Percentiles rank a stretch among this genome's conserved stretches.
phyloP scores from a whole-genome alignment of 2,888 invertebrate species.

The Sarcophaga variegata region DNA sequence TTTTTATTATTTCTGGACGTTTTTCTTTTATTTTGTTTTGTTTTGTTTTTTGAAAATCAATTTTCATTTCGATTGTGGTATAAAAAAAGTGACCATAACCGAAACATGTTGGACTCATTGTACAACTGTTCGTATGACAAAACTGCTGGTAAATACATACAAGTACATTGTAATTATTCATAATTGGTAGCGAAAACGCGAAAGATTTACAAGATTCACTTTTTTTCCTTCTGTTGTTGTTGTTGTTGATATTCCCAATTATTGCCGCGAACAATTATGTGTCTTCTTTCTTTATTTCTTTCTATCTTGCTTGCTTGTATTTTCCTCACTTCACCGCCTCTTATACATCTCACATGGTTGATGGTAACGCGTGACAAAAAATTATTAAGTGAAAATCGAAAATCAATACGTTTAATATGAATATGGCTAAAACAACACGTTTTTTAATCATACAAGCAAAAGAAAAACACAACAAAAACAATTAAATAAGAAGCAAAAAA shows the following conservation, averaged over 20 bases:
- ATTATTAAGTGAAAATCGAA: constrained; percentile 56
- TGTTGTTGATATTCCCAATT: constrained; percentile 38
- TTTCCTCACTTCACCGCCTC: neutral
- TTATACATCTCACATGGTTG: constrained; percentile 7
- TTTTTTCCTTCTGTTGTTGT: neutral
- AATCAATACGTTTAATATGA: neutral
- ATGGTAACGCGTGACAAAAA: constrained; percentile 53
- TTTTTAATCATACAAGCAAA: neutral
- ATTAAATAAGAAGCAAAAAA: neutral
- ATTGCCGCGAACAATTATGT: constrained; percentile 41
- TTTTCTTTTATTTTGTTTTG: constrained; percentile 13
- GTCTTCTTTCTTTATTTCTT: neutral
- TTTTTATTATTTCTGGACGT: constrained; percentile 13
- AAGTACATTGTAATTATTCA: constrained; percentile 61
- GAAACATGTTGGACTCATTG: constrained; percentile 18
- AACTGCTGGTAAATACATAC: constrained; percentile 45
- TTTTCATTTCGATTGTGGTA: constrained; percentile 43
- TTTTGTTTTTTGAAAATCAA: constrained; percentile 13
- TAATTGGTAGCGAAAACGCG: constrained; percentile 59
- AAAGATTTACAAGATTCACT: constrained; percentile 16
- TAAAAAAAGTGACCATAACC: constrained; percentile 27
- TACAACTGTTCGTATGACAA: constrained; percentile 13
- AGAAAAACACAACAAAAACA: neutral
- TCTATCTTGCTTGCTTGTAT: neutral
- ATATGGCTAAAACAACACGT: neutral